Evolutionary conservation across 2,888 invertebrate genomes (phyloP).

Genomic region (Heliothis peltigera): DNA sequence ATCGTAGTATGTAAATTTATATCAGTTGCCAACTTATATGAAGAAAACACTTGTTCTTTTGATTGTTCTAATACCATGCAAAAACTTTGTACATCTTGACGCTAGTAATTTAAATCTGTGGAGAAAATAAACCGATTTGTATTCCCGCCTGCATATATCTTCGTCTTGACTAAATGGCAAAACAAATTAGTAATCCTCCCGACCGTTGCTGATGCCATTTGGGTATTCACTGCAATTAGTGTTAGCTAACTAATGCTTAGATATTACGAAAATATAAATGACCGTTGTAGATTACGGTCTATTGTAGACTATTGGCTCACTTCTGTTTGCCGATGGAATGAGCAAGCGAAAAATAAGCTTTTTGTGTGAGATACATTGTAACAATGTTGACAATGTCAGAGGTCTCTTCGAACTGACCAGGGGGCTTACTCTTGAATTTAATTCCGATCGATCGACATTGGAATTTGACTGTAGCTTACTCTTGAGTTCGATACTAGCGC

Average conservation of each 20-base stretch:
- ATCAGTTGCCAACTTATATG: slow-evolving; percentile 36
- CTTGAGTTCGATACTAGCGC: too few species aligned
- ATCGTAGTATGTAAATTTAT: slow-evolving; percentile 10
- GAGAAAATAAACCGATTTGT: slow-evolving; percentile 40
- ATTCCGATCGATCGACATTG: too few species aligned
- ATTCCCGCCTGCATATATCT: slow-evolving; percentile 36
- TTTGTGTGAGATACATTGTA: slow-evolving; percentile 1
- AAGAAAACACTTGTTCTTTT: slow-evolving; percentile 16
- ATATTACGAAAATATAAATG: slow-evolving; percentile 31
- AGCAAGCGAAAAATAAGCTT: slow-evolving; percentile 6
- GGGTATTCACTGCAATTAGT: slow-evolving; percentile 46
- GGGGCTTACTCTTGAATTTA: too few species aligned
- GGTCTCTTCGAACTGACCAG: slow-evolving; percentile 10
- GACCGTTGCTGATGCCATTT: slow-evolving; percentile 37
- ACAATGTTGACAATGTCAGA: slow-evolving; percentile 14
- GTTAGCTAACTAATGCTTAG: slow-evolving; percentile 45
- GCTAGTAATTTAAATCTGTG: slow-evolving; percentile 23
- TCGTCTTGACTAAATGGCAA: slow-evolving; percentile 33
- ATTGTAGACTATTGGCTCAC: slow-evolving; percentile 19
- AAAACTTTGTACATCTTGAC: not conserved
- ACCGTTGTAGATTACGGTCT: slow-evolving; percentile 20
- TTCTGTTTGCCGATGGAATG: slow-evolving; percentile 14
- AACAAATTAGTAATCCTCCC: slow-evolving; percentile 41
- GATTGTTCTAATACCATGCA: slow-evolving; percentile 6
- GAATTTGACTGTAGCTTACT: too few species aligned